Evolutionary conservation across 2,888 invertebrate species (phyloP).

Genomic region (Cosmia pyralina): DNA sequence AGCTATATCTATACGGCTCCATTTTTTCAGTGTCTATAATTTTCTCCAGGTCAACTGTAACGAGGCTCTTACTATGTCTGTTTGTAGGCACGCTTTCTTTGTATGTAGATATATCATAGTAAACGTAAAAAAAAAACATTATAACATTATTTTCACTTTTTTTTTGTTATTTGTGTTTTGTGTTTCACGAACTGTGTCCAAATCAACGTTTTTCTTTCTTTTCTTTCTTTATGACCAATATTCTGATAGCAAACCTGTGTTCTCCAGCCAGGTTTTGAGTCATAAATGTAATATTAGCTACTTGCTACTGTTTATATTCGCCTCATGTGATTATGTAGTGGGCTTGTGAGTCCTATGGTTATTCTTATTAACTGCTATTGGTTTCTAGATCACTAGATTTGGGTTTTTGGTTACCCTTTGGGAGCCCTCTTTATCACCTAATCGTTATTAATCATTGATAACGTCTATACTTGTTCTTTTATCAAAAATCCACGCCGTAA

Average conservation of each 20-base stretch:
- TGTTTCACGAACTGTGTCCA: no score
- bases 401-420: conserved; percentile 23
- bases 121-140: no score
- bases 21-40: no score
- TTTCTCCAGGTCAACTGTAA: no score
- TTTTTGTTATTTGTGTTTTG: no score
- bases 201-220: no score
- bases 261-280: background rate
- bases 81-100: no score
- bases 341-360: background rate
- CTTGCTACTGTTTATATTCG: background rate
- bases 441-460: conserved; percentile 57
- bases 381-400: conserved; percentile 11
- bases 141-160: no score
- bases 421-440: conserved; percentile 38
- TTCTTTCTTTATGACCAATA: no score
- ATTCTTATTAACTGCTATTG: background rate
- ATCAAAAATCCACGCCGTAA: conserved; percentile 29
- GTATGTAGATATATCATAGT: no score
- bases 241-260: background rate
- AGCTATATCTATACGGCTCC: no score
- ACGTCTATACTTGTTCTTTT: conserved; percentile 25
- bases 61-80: no score
- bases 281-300: background rate
- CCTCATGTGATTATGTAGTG: background rate